These are phyloP conservation scores for Epicauta chinensis DNA, from an alignment of 1,140 invertebrate genomes.

Conservation along the genomic window DNA sequence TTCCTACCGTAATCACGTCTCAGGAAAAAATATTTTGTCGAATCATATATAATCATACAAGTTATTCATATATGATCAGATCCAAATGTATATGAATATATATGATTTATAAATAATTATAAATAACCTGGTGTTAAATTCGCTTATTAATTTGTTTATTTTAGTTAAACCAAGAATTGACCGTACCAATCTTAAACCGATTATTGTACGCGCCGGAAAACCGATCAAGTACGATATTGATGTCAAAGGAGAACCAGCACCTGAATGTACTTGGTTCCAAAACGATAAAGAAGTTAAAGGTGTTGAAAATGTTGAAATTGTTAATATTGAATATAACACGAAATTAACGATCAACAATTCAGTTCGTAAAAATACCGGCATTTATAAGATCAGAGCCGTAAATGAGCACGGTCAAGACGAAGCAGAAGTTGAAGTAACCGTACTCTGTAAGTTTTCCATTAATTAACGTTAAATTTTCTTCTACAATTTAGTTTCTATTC, in stretches of 20 bases:
- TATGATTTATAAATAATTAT: no score
- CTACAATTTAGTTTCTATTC: conserved; percentile 9
- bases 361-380: conserved; percentile 74
- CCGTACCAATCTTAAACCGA: conserved; percentile 85
- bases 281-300: conserved; percentile 49
- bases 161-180: conserved; percentile 95
- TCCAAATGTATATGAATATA: no score
- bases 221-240: conserved; percentile 89
- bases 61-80: no score
- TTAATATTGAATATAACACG: conserved; percentile 89
- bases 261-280: conserved; percentile 84
- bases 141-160: conserved; percentile 32
- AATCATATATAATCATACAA: no score
- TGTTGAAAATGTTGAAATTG: conserved; percentile 71
- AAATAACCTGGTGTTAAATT: neutral
- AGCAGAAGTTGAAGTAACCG: conserved; percentile 86
- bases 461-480: conserved; percentile 1
- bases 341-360: conserved; percentile 84
- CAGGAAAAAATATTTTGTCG: no score
- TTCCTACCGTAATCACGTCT: no score
- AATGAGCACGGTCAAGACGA: conserved; percentile 92
- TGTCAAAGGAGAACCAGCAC: conserved; percentile 89
- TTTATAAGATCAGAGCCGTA: conserved; percentile 86
- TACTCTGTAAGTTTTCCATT: conserved; percentile 62
- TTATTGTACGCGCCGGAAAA: conserved; percentile 87